Base-by-base conservation (phyloP, 2,113 vertebrate species). In the Eidolon helvum region DNA sequence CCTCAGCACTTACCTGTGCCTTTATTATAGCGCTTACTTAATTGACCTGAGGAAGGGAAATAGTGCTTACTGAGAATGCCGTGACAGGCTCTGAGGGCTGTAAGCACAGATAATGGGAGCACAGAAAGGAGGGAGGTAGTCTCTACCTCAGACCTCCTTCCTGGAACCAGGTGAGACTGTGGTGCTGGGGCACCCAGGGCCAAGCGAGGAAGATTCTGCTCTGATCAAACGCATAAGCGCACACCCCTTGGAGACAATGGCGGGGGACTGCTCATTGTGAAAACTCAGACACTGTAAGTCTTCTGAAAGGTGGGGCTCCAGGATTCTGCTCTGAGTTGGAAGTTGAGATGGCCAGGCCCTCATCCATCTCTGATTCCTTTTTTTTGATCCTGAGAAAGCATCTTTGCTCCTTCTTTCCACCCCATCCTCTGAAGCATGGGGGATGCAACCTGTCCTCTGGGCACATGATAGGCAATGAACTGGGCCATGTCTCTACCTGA, bases 21-120 rank as follows among this genome's bases (percentile, higher is more conserved):
- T 96, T 96, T 94, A 95, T 91, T 93, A 72, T 10, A 78, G 61
- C 18, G 33, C 86, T 92, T 90, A 55, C 69, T 91, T 95, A 95
- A 95, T 69, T 93, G 96, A 68, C 83, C 94, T 40, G 78, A 93
- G 86, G 94, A 89, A 68, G 30, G 85, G 35, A 97, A 61, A 63
- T n/a, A 22, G 35, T 57, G 50, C 97, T 91, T 86, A 55, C 72
- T 24, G 61, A 84, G 92, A 71, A 59, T 18, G 35, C 90, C 84
- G 50, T 82, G 87, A 87, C 87, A 80, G 80, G 75, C 66, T 59
- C 71, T 55, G 24, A 68, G 24, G 48, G 61, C 88, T 68, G 19
- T 28, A 68, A 57, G 43, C 86, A 85, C 74, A 74, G 88, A 57
- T 16, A 57, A 33, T 14, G 55, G 28, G n/a, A 69, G 40, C n/a